Conservation (phyloP, 2,888 invertebrate genomes). For the Campoplex capitator region DNA sequence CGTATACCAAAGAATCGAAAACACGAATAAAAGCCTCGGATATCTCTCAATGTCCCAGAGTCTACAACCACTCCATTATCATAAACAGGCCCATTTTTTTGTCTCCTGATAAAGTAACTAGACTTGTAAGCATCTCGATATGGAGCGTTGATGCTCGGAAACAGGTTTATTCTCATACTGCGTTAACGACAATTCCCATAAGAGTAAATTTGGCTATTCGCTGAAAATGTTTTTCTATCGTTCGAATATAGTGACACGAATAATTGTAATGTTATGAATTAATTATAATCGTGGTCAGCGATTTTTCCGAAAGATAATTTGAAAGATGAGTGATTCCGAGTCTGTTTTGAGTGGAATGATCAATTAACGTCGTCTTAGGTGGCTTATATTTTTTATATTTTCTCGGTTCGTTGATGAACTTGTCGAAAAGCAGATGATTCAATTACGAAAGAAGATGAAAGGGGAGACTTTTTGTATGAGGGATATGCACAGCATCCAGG, state of each 20-base stretch:
- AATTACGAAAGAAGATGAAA: constrained; percentile 17
- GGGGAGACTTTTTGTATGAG: not conserved
- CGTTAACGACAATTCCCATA: not conserved
- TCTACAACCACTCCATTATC: constrained; percentile 41
- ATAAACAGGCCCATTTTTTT: constrained; percentile 48
- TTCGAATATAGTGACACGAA: not conserved
- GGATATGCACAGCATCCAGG: not conserved
- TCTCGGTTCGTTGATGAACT: not conserved
- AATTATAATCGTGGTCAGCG: not conserved
- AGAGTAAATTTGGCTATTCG: not conserved
- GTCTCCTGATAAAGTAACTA: constrained; percentile 14
- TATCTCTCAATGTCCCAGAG: constrained; percentile 12
- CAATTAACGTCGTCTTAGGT: not conserved
- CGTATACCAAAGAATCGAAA: constrained; percentile 42
- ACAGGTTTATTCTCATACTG: not conserved
- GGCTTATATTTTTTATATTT: not conserved
- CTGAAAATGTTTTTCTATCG: not conserved
- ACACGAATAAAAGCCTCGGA: constrained; percentile 12
- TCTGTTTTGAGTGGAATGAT: not conserved
- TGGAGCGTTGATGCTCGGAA: not conserved
- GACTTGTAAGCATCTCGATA: constrained; percentile 7
- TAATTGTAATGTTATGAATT: not conserved
- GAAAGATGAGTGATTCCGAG: not conserved
- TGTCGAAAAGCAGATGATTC: constrained; percentile 7
- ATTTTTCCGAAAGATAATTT: not conserved